Conservation (phyloP, 2,797 vertebrate species). For the Triplophysa bombifrons region DNA sequence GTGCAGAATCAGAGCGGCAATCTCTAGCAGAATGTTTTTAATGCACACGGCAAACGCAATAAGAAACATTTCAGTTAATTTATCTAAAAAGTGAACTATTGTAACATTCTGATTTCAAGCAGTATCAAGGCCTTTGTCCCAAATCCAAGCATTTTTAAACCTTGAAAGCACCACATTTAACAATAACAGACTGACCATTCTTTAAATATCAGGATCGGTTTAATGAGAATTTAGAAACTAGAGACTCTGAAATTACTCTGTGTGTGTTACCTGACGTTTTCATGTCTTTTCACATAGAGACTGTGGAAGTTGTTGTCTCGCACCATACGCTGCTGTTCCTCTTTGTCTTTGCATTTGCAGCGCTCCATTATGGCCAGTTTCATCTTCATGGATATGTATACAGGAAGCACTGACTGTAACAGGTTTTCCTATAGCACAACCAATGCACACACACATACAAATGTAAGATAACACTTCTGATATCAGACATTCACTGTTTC, state of each 20-base stretch:
- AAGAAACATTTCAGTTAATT: too few species aligned
- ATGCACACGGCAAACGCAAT: too few species aligned
- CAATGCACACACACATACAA: constrained; percentile 21
- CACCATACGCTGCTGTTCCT: constrained; percentile 80
- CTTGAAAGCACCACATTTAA: too few species aligned
- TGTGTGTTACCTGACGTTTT: constrained; percentile 90
- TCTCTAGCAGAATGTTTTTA: too few species aligned
- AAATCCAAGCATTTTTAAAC: too few species aligned
- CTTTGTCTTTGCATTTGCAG: constrained; percentile 85
- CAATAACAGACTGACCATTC: constrained; percentile 27
- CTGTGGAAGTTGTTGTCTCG: constrained; percentile 98
- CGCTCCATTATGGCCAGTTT: constrained; percentile 94
- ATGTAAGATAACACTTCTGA: not conserved
- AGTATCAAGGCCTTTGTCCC: too few species aligned
- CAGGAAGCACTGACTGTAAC: constrained; percentile 92
- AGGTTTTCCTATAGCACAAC: constrained; percentile 86
- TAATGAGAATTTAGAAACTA: not conserved
- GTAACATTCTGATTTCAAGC: too few species aligned
- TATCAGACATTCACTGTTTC: not conserved
- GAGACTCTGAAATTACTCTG: not conserved
- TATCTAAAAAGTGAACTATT: too few species aligned
- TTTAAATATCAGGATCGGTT: constrained; percentile 10
- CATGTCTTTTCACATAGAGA: constrained; percentile 95
- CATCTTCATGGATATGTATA: constrained; percentile 99
- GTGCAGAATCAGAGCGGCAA: too few species aligned